Evolutionary conservation across 2,113 vertebrate species (phyloP), one percentile per base, ranked within the genome.

Genomic region (Cervus canadensis): DNA sequence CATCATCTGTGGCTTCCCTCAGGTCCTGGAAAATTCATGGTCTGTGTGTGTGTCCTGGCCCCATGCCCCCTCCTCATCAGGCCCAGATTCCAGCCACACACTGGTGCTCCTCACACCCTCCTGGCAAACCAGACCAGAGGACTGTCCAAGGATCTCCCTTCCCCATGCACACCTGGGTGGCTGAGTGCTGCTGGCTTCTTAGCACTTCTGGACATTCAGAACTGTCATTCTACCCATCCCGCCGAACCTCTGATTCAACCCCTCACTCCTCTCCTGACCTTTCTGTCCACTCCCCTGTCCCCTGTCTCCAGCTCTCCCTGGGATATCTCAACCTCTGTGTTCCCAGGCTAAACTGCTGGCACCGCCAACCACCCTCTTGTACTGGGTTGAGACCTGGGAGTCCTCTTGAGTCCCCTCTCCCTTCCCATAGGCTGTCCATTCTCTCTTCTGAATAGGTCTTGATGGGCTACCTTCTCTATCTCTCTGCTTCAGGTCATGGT

Each of bases 21-120:
- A 84, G 81, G 74, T 14, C 43, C 83, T 91, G 64, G 9, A 1
- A 64, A 21, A 11, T 60, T 36, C n/a, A 30, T 10, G 17, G 48
- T n/a, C 81, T 82, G 14, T n/a, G 45, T 40, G 2, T 0, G 0
- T 7, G 21, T 30, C 21, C 30, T 26, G 15, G 43, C 7, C 8
- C 16, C 59, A 36, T 0, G 23, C 62, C 14, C 45, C 74, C 5
- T 26, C 52, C 54, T 92, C 33, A 10, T 50, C 30, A 62, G 59
- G n/a, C 59, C 40, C 85, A 74, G 59, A n/a, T 26, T 62, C 33
- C 14, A 11, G 17, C 33, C 13, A 0, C 28, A 56, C 14, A 28
- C 52, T 1, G 15, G 40, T 15, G 19, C 16, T 33, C 67, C 13
- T 12, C 21, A 28, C 60, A 79, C 16, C n/a, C 50, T 67, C 9